phyloP scores from a whole-genome alignment of 2,797 vertebrate genomes.

The Darevskia mixta region DNA sequence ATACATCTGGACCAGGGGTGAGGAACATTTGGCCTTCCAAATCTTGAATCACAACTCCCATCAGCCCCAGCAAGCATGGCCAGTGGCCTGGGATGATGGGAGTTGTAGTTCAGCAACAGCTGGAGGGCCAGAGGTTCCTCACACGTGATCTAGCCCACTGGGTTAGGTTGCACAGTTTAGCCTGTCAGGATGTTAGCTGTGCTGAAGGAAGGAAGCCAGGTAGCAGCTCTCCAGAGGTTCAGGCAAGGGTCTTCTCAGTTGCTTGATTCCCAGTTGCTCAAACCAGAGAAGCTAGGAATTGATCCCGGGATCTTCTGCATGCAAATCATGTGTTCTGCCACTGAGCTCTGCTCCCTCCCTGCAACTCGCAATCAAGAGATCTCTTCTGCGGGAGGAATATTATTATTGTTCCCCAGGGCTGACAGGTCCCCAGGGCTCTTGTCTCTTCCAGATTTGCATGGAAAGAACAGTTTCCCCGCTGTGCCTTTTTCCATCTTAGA shows the following conservation, averaged over 20 bases:
- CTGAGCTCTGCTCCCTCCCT: not conserved
- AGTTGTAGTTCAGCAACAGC: too few species aligned
- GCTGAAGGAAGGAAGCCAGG: not conserved
- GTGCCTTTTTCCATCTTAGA: not conserved
- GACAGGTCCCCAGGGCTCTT: not conserved
- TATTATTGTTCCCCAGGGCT: not conserved
- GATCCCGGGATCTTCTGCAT: not conserved
- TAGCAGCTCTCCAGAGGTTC: not conserved
- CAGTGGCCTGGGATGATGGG: too few species aligned
- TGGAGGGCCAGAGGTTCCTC: too few species aligned
- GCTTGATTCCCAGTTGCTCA: not conserved
- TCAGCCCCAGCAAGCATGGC: too few species aligned
- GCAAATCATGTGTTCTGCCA: not conserved
- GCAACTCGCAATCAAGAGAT: not conserved
- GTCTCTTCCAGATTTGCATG: not conserved
- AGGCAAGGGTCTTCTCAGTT: not conserved
- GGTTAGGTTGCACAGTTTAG: too few species aligned
- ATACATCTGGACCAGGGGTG: not conserved
- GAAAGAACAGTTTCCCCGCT: not conserved
- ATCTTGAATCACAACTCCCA: not conserved
- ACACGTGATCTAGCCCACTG: not conserved
- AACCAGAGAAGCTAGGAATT: not conserved
- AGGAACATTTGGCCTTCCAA: not conserved
- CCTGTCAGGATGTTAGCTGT: too few species aligned
- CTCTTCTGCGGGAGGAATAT: not conserved